phyloP scores from a whole-genome alignment of 1,140 invertebrate species.

The Megalopta genalis region DNA sequence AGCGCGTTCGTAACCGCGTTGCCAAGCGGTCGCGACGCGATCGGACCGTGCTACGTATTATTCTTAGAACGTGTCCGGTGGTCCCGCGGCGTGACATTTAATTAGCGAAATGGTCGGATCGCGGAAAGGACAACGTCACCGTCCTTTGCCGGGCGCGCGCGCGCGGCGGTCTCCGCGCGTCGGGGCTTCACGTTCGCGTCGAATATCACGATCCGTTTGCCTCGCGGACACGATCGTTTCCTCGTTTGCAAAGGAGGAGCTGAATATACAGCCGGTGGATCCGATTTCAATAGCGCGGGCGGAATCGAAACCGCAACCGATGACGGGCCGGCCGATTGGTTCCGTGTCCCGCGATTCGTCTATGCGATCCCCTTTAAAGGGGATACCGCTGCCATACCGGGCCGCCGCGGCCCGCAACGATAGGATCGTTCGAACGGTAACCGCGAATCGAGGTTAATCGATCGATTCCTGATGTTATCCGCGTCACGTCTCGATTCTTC shows the following conservation, averaged over 20 bases:
- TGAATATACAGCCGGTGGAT: conserved; percentile 45
- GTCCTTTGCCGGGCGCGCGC: no score
- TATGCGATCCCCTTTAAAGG: conserved; percentile 52
- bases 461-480: not conserved
- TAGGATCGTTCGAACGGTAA: conserved; percentile 23
- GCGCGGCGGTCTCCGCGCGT: no score
- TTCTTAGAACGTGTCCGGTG: no score
- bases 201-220: no score
- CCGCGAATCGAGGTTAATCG: conserved; percentile 39
- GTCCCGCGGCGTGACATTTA: no score
- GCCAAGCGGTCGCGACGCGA: no score
- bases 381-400: not conserved
- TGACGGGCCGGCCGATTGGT: conserved; percentile 42
- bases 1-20: no score
- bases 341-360: not conserved
- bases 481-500: not conserved
- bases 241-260: conserved; percentile 15
- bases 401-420: not conserved
- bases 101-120: no score
- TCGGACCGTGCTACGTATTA: no score
- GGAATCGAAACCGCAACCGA: conserved; percentile 40
- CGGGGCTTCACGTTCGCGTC: no score
- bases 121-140: no score
- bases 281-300: conserved; percentile 47
- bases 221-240: conserved; percentile 20